These are phyloP conservation scores for Sicus ferrugineus DNA, from an alignment of 2,888 invertebrate species.

Conservation along the genomic window DNA sequence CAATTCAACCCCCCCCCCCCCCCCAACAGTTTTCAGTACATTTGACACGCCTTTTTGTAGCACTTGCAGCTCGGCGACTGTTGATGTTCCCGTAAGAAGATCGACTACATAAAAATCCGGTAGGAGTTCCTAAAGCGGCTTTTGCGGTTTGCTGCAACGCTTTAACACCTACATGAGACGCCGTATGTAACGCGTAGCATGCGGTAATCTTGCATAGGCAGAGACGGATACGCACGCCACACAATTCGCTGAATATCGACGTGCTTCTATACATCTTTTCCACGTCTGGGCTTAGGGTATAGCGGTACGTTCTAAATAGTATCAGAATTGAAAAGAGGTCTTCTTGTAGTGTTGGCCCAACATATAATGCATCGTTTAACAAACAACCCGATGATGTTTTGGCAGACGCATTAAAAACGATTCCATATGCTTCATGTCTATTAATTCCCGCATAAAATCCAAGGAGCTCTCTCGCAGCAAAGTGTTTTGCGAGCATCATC, in stretches of 20 bases:
- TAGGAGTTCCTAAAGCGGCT: no score
- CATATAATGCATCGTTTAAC: no score
- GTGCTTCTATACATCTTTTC: conserved; percentile 38
- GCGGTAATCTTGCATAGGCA: conserved; percentile 34
- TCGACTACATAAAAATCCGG: background rate
- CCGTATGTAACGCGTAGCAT: conserved; percentile 28
- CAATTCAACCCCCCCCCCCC: conserved; percentile 26
- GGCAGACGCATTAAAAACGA: no score
- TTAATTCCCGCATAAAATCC: no score
- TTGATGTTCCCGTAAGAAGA: background rate
- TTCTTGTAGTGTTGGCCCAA: conserved; percentile 34
- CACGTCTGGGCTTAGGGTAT: conserved; percentile 35
- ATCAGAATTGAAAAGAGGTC: conserved; percentile 31
- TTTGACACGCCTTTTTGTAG: background rate
- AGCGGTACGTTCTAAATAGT: conserved; percentile 33
- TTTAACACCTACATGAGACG: conserved; percentile 35
- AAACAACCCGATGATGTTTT: no score
- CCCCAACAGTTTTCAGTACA: background rate
- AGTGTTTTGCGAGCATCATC: background rate
- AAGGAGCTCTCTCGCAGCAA: background rate
- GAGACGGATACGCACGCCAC: conserved; percentile 32
- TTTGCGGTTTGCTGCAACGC: conserved; percentile 35
- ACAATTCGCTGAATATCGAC: conserved; percentile 31
- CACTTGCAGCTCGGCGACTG: background rate
- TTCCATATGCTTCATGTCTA: conserved; percentile 28